Conservation (phyloP, 1,140 invertebrate genomes). For the Panulirus ornatus region DNA sequence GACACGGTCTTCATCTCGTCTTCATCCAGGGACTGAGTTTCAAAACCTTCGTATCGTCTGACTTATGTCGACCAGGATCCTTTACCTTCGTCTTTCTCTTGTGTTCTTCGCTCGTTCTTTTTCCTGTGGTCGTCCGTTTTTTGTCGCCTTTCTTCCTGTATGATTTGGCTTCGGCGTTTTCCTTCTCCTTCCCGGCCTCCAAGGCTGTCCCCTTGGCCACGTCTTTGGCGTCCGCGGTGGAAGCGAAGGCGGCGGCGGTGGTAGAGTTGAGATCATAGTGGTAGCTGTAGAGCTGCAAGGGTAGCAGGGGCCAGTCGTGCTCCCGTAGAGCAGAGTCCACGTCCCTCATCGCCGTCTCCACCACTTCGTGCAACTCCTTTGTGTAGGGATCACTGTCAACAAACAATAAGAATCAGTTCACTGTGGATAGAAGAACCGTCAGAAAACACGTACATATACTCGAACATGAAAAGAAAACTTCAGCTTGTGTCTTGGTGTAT, state of each 20-base stretch:
- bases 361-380: slow-evolving; percentile 47
- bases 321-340: slow-evolving; percentile 45
- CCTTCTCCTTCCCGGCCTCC: background rate
- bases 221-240: background rate
- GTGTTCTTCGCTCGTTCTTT: background rate
- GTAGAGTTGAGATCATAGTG: slow-evolving; percentile 46
- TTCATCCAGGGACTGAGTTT: slow-evolving; percentile 4
- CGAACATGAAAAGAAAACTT: background rate
- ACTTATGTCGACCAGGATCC: background rate
- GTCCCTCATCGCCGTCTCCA: slow-evolving; percentile 61
- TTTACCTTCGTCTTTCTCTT: background rate
- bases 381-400: slow-evolving; percentile 62
- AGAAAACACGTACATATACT: background rate
- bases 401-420: background rate
- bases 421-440: too few relatives aligned
- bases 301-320: slow-evolving; percentile 44
- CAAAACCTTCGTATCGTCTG: background rate
- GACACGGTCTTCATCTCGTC: background rate
- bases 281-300: slow-evolving; percentile 67
- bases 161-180: background rate
- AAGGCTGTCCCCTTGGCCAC: too few relatives aligned
- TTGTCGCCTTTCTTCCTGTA: background rate
- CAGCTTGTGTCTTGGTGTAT: too few relatives aligned
- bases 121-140: background rate
- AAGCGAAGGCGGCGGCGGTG: background rate